These are phyloP conservation scores for Manis crassicaudata DNA, from an alignment of 2,797 vertebrate species.

Conservation along the genomic window DNA sequence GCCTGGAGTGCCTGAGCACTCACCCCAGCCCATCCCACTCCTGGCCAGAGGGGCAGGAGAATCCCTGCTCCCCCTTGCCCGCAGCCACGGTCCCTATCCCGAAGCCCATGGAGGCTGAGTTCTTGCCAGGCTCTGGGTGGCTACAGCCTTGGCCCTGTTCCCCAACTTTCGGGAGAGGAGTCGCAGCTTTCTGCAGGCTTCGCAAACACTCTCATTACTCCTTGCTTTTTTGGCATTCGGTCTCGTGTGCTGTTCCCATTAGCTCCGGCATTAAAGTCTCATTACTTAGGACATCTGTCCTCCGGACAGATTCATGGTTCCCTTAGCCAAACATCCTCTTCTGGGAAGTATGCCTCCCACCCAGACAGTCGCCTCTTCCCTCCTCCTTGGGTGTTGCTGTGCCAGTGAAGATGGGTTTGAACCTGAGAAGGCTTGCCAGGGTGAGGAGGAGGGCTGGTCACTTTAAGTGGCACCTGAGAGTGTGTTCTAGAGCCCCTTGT, in stretches of 20 bases:
- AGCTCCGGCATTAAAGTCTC: conserved; percentile 78
- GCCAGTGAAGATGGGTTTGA: not conserved
- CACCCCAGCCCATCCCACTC: not conserved
- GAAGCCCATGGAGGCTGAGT: not conserved
- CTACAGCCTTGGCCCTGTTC: conserved; percentile 8
- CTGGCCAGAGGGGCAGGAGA: not conserved
- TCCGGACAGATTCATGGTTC: conserved; percentile 56
- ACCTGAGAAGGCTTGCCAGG: fast-evolving
- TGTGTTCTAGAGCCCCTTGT: not conserved
- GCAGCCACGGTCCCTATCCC: not conserved
- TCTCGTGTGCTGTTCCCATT: conserved; percentile 77
- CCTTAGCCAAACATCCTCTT: conserved; percentile 71
- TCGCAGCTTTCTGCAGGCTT: conserved; percentile 20
- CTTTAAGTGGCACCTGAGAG: not conserved
- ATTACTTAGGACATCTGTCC: conserved; percentile 80
- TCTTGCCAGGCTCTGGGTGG: not conserved
- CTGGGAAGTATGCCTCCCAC: conserved; percentile 45
- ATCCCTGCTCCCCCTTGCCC: not conserved
- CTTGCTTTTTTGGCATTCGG: conserved; percentile 71
- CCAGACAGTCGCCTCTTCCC: not conserved
- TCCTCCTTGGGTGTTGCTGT: not conserved
- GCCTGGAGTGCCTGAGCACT: too few relatives aligned
- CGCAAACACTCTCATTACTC: conserved; percentile 57
- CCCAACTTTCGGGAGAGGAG: not conserved
- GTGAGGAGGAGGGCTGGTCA: not conserved